A percentile compares a stretch with the other conserved stretches of the same genome.
Conservation (phyloP, 2,888 invertebrate species). For the Drosophila pegasa region DNA sequence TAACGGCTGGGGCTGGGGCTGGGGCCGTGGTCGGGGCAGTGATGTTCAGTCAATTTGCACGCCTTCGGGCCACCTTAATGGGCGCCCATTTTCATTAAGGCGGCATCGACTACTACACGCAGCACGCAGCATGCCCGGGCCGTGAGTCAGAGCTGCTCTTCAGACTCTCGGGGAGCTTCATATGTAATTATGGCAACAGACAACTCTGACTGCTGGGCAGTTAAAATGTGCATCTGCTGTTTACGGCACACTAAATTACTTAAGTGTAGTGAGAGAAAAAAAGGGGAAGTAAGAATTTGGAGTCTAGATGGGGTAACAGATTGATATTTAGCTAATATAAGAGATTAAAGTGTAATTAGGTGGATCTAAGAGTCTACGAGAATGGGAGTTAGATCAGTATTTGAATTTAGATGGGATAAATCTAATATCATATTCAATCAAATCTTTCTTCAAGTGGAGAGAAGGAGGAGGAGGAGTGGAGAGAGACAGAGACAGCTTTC, state of each 20-base stretch:
- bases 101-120: constrained; percentile 34
- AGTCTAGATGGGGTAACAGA: neutral
- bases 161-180: neutral
- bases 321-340: too few species aligned
- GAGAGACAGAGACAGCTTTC: neutral
- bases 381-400: too few species aligned
- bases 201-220: neutral
- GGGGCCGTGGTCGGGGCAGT: constrained; percentile 24
- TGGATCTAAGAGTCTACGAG: too few species aligned
- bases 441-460: neutral
- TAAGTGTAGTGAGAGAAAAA: constrained; percentile 1
- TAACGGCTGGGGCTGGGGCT: neutral
- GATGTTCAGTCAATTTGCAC: constrained; percentile 30
- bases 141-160: neutral
- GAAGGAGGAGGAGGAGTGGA: neutral
- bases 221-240: neutral
- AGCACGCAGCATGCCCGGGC: neutral
- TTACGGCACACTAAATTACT: constrained; percentile 3
- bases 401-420: too few species aligned
- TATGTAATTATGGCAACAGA: constrained; percentile 5
- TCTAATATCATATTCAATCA: too few species aligned
- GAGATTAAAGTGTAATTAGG: too few species aligned
- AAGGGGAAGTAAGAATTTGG: neutral
- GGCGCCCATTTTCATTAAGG: constrained; percentile 32
- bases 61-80: constrained; percentile 45